phyloP scores from a whole-genome alignment of 2,113 vertebrate genomes.

The Oryzias melastigma region DNA sequence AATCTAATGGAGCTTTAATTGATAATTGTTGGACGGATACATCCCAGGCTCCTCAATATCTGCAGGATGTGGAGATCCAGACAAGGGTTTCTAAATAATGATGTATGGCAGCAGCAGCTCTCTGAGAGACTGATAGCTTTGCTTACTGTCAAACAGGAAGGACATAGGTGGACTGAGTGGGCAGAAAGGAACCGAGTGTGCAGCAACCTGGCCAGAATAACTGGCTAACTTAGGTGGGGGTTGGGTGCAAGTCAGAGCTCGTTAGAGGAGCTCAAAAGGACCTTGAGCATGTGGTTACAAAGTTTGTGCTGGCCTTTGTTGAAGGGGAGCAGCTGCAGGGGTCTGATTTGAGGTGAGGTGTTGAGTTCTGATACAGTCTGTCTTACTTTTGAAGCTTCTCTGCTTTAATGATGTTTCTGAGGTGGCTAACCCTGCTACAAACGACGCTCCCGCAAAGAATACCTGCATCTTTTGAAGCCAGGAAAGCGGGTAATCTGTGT shows the following conservation, averaged over 20 bases:
- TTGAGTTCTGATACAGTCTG: conserved; percentile 25
- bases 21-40: conserved; percentile 64
- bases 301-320: conserved; percentile 23
- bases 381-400: conserved; percentile 5
- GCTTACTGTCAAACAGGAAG: conserved; percentile 36
- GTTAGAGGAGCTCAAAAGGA: conserved; percentile 38
- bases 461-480: too few species aligned
- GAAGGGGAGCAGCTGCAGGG: conserved; percentile 25
- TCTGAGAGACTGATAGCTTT: conserved; percentile 30
- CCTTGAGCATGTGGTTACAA: conserved; percentile 39
- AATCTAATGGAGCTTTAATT: conserved; percentile 69
- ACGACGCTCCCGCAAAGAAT: too few species aligned
- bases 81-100: conserved; percentile 65
- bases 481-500: too few species aligned
- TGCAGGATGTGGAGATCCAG: conserved; percentile 60
- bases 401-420: conserved; percentile 48
- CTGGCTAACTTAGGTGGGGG: conserved; percentile 12
- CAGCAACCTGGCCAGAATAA: conserved; percentile 6
- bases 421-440: not conserved
- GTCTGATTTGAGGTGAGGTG: conserved; percentile 26
- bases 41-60: conserved; percentile 47
- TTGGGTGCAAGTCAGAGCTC: conserved; percentile 24
- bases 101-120: conserved; percentile 55
- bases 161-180: conserved; percentile 14
- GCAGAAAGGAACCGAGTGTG: not conserved